phyloP scores from a whole-genome alignment of 2,888 invertebrate species.

The Noctua fimbriata region DNA sequence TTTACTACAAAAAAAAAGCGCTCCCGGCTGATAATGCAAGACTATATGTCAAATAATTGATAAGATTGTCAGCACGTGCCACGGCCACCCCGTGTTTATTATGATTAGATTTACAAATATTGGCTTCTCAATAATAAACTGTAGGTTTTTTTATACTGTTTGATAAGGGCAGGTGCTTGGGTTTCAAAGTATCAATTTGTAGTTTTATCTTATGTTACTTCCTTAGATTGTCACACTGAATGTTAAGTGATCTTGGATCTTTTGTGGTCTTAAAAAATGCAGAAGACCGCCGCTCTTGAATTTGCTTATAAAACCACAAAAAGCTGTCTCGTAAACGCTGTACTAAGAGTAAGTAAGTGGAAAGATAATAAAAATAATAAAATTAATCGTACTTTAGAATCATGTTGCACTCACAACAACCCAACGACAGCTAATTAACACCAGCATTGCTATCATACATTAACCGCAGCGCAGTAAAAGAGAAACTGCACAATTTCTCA shows the following conservation, averaged over 20 bases:
- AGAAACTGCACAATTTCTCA: slow-evolving; percentile 78
- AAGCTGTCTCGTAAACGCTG: background rate
- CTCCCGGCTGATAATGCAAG: slow-evolving; percentile 59
- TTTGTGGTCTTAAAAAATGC: background rate
- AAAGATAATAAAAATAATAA: background rate
- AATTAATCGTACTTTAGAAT: background rate
- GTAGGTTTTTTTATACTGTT: slow-evolving; percentile 59
- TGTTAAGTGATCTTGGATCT: background rate
- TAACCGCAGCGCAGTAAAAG: slow-evolving; percentile 74
- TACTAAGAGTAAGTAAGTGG: too few species aligned
- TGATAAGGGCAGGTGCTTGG: slow-evolving; percentile 71
- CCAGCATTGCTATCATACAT: slow-evolving; percentile 60
- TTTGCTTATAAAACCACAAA: background rate
- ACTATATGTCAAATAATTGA: slow-evolving; percentile 73
- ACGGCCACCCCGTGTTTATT: slow-evolving; percentile 65
- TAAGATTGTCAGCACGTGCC: slow-evolving; percentile 74
- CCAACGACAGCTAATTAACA: slow-evolving; percentile 64
- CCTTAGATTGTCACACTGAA: slow-evolving; percentile 15
- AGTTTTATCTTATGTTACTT: slow-evolving; percentile 51
- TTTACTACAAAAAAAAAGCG: slow-evolving; percentile 31
- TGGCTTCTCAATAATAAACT: slow-evolving; percentile 68
- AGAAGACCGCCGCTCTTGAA: background rate
- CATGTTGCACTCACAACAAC: slow-evolving; percentile 35
- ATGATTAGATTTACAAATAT: slow-evolving; percentile 83
- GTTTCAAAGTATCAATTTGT: slow-evolving; percentile 48